phyloP scores from a whole-genome alignment of 92 coral and sea anemone genomes.

The Bergia sp. region DNA sequence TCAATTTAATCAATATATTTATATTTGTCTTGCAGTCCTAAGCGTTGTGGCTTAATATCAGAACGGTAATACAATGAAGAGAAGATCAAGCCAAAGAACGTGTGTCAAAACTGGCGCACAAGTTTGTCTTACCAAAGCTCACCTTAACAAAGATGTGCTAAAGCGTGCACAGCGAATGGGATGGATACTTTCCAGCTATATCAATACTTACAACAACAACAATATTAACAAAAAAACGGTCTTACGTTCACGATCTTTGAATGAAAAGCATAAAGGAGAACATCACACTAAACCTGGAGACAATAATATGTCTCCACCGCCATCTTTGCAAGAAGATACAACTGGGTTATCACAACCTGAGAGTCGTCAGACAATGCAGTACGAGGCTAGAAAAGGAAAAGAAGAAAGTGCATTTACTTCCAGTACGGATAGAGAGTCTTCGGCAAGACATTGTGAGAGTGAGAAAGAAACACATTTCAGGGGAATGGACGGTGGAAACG shows the following conservation, averaged over 20 bases:
- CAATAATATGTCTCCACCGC: neutral
- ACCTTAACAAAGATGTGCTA: neutral
- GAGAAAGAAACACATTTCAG: neutral
- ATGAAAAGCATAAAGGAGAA: neutral
- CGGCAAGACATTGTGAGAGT: neutral
- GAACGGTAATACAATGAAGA: neutral
- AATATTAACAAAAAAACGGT: neutral
- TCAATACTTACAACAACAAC: neutral
- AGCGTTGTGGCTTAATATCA: neutral
- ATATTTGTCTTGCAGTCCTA: neutral
- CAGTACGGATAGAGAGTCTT: neutral
- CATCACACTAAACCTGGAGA: neutral
- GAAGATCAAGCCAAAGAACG: neutral
- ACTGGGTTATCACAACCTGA: neutral
- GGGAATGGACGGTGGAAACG: neutral
- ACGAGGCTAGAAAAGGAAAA: neutral
- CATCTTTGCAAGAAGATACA: neutral
- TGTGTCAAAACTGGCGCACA: neutral
- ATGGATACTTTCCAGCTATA: neutral
- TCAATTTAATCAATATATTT: neutral
- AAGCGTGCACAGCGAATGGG: neutral
- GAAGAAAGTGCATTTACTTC: neutral
- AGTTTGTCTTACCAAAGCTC: neutral
- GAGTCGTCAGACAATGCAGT: neutral
- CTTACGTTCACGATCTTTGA: neutral